Percentiles rank a stretch among this genome's conserved stretches.
phyloP scores from a whole-genome alignment of 2,888 invertebrate genomes.

The Zhuqinia jingwanae region DNA sequence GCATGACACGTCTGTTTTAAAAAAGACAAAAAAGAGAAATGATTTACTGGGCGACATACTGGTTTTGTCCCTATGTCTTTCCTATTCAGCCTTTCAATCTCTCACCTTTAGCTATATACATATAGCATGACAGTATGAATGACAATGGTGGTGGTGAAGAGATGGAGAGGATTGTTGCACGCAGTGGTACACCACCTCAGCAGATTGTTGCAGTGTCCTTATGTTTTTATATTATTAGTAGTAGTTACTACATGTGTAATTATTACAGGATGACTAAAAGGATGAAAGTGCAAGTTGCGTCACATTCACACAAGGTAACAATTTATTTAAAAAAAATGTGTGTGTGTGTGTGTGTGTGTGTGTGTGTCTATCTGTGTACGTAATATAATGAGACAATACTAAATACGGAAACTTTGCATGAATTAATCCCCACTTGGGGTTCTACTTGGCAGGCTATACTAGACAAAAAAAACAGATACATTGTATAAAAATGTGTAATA shows the following conservation, averaged over 20 bases:
- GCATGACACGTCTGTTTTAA: constrained; percentile 52
- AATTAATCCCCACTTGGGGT: constrained; percentile 44
- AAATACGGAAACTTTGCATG: constrained; percentile 56
- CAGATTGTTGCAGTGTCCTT: neutral
- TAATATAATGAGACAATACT: constrained; percentile 54
- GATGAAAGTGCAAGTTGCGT: constrained; percentile 52
- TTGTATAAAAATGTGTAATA: no score
- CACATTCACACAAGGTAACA: neutral
- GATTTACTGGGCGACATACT: constrained; percentile 59
- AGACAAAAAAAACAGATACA: neutral
- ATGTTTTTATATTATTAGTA: neutral
- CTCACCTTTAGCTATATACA: no score
- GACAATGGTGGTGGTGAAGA: neutral
- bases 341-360: neutral
- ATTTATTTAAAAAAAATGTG: neutral
- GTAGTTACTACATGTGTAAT: constrained; percentile 38
- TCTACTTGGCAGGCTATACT: neutral
- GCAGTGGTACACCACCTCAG: neutral
- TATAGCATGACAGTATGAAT: no score
- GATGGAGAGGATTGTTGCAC: constrained; percentile 18
- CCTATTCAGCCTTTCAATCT: neutral
- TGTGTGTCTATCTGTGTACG: no score
- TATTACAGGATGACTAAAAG: constrained; percentile 6
- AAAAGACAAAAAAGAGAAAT: constrained; percentile 35
- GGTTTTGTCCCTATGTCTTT: constrained; percentile 24